Evolutionary conservation across 2,888 invertebrate genomes (phyloP).

Genomic region (Drosophila ustulata): DNA sequence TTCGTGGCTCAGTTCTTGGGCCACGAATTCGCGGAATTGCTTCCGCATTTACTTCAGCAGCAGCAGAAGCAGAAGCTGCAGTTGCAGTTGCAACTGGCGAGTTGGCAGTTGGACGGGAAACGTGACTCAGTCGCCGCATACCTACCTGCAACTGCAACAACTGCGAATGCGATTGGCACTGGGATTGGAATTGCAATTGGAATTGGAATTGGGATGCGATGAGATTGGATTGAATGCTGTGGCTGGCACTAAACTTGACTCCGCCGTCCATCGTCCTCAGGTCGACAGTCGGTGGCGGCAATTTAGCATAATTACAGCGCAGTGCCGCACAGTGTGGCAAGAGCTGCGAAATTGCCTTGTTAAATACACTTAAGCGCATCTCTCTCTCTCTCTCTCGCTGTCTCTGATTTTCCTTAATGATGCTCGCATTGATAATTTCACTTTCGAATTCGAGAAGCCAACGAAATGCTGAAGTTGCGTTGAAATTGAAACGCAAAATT

Average conservation of each 20-base stretch:
- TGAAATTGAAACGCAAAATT: slow-evolving; percentile 5
- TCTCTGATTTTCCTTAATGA: slow-evolving; percentile 1
- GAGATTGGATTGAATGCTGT: slow-evolving; percentile 11
- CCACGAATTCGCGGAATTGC: slow-evolving; percentile 79
- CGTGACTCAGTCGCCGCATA: slow-evolving; percentile 74
- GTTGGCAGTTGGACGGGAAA: slow-evolving; percentile 66
- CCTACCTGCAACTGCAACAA: slow-evolving; percentile 38
- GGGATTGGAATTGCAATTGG: slow-evolving; percentile 29
- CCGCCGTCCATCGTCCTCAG: slow-evolving; percentile 7
- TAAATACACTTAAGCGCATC: background rate
- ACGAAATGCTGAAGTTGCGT: background rate
- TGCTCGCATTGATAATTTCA: slow-evolving; percentile 3
- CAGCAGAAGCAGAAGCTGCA: slow-evolving; percentile 30
- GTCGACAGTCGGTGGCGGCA: slow-evolving; percentile 58
- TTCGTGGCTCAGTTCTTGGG: slow-evolving; percentile 73
- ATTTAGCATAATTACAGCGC: slow-evolving; percentile 76
- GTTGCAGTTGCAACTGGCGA: slow-evolving; percentile 34
- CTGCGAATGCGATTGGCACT: slow-evolving; percentile 20
- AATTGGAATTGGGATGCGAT: slow-evolving; percentile 16
- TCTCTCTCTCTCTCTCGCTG: background rate
- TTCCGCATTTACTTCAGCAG: slow-evolving; percentile 66
- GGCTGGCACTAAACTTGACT: slow-evolving; percentile 35
- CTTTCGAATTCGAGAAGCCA: slow-evolving; percentile 9
- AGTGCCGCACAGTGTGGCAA: slow-evolving; percentile 57
- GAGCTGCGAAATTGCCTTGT: slow-evolving; percentile 9